These are phyloP conservation scores for Tragopan temminckii DNA, from an alignment of 2,797 vertebrate genomes.

Conservation along the genomic window DNA sequence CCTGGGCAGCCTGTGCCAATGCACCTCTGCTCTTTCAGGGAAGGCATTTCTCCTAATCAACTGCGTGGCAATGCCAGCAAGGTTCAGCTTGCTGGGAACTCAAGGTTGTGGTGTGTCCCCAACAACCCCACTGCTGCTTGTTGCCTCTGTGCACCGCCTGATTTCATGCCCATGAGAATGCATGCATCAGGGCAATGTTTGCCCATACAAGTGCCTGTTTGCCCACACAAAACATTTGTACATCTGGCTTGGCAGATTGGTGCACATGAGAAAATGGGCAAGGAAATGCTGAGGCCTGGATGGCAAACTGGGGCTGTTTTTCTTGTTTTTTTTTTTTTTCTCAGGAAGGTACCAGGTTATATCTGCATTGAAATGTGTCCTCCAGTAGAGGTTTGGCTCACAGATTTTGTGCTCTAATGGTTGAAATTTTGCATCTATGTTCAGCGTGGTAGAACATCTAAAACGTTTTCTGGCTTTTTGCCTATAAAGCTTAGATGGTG, in stretches of 20 bases:
- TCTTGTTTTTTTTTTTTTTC: fast-evolving
- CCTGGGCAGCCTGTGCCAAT: too few relatives aligned
- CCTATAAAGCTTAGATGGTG: background rate
- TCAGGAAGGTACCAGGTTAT: background rate
- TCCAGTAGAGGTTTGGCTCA: background rate
- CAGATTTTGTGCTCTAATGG: background rate
- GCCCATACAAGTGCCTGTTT: conserved; percentile 59
- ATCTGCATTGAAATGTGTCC: background rate
- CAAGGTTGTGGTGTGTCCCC: background rate
- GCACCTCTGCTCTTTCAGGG: too few relatives aligned
- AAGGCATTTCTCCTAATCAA: background rate
- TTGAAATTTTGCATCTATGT: background rate
- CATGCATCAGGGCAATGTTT: background rate
- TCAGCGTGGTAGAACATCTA: background rate
- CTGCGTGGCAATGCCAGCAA: background rate
- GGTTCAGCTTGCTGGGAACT: background rate
- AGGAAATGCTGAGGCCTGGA: conserved; percentile 37
- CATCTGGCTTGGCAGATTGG: conserved; percentile 74
- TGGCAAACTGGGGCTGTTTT: background rate
- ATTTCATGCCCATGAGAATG: background rate
- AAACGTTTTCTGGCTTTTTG: background rate
- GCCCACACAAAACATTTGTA: conserved; percentile 69
- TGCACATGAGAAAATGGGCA: conserved; percentile 57
- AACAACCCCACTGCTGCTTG: background rate
- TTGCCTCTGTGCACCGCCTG: background rate